Evolutionary conservation across 2,888 invertebrate species (phyloP).

Genomic region (Cerastoderma edule): DNA sequence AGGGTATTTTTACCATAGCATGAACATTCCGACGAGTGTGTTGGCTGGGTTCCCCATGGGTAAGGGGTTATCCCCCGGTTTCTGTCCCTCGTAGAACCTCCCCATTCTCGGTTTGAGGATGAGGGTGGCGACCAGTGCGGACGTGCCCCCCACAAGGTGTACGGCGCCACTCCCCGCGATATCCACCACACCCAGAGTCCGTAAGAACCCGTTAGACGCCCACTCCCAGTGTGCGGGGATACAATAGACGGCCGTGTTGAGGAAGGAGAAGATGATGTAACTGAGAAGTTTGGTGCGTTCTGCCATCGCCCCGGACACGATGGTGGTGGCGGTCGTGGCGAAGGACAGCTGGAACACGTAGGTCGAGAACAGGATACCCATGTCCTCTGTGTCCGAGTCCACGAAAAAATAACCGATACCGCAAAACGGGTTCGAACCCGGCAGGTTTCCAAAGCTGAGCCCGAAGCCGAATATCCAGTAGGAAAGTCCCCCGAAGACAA

Average conservation of each 20-base stretch:
- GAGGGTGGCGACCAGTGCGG: conserved; percentile 80
- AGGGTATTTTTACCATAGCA: conserved; percentile 75
- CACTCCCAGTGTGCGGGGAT: conserved; percentile 84
- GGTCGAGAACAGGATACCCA: conserved; percentile 73
- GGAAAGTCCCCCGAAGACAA: conserved; percentile 75
- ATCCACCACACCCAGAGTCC: conserved; percentile 68
- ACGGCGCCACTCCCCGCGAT: conserved; percentile 83
- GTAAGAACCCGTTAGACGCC: conserved; percentile 79
- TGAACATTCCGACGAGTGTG: conserved; percentile 80
- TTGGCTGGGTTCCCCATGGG: conserved; percentile 80
- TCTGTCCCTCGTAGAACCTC: conserved; percentile 68
- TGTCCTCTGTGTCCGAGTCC: conserved; percentile 83
- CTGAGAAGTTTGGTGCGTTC: conserved; percentile 80
- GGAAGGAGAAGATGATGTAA: conserved; percentile 79
- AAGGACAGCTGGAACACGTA: conserved; percentile 81
- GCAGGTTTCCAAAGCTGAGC: conserved; percentile 89
- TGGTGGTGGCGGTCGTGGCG: conserved; percentile 81
- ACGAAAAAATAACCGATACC: conserved; percentile 93
- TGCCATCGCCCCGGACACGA: conserved; percentile 83
- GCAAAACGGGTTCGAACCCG: conserved; percentile 90
- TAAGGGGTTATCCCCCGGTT: conserved; percentile 46
- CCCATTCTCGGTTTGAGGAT: conserved; percentile 78
- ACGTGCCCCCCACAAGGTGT: conserved; percentile 80
- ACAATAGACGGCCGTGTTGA: conserved; percentile 80
- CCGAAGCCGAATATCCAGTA: conserved; percentile 96